Conservation (phyloP, 2,888 invertebrate genomes). For the Drosophila rellima region DNA sequence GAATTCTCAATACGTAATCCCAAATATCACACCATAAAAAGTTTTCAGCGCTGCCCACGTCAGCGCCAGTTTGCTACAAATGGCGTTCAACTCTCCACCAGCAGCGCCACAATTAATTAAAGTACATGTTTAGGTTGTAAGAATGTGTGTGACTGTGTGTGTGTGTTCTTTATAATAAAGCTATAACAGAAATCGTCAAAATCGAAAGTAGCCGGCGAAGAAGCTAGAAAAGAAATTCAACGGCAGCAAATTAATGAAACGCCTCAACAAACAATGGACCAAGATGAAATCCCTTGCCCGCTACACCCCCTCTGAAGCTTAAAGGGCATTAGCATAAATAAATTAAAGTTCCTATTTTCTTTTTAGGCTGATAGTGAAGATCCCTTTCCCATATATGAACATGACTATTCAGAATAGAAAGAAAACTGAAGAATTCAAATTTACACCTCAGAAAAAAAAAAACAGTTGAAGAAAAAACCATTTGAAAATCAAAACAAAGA, state of each 20-base stretch:
- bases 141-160: neutral
- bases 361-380: constrained; percentile 9
- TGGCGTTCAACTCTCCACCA: constrained; percentile 27
- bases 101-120: constrained; percentile 50
- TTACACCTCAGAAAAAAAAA: constrained; percentile 23
- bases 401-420: constrained; percentile 48
- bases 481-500: constrained; percentile 3
- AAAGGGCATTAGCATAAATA: constrained; percentile 61
- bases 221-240: constrained; percentile 46
- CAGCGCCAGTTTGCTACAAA: constrained; percentile 16
- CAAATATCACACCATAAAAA: constrained; percentile 40
- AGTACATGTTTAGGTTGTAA: constrained; percentile 17
- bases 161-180: constrained; percentile 37
- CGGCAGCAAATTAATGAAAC: constrained; percentile 51
- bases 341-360: constrained; percentile 39
- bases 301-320: neutral
- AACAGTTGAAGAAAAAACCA: constrained; percentile 30
- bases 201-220: constrained; percentile 54
- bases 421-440: constrained; percentile 36
- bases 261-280: constrained; percentile 34
- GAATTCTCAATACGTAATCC: constrained; percentile 21
- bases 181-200: constrained; percentile 46
- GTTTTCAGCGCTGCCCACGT: constrained; percentile 39
- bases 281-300: neutral
- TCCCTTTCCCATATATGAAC: constrained; percentile 38